A percentile compares a stretch with the other conserved stretches of the same genome.
Conservation (phyloP, 2,797 vertebrate genomes). For the Champsocephalus esox region DNA sequence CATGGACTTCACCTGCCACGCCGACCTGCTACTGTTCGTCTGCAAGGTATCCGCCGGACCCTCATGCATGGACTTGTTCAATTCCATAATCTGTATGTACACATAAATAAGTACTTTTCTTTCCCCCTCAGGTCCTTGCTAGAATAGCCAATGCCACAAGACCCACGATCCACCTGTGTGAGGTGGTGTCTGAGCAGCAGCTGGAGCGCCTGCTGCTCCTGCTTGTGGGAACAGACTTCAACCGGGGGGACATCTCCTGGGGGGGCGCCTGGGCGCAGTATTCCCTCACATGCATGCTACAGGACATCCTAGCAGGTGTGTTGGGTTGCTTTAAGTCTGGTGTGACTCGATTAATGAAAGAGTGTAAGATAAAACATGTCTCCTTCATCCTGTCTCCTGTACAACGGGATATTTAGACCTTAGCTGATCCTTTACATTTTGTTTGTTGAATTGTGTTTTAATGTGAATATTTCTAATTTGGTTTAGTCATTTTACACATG, state of each 20-base stretch:
- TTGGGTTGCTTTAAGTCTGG: background rate
- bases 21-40: conserved; percentile 96
- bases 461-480: background rate
- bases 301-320: conserved; percentile 97
- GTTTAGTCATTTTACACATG: background rate
- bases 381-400: too few relatives aligned
- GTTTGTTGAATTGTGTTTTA: background rate
- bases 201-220: conserved; percentile 95
- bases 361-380: too few relatives aligned
- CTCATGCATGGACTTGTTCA: fast-evolving
- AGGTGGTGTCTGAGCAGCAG: conserved; percentile 96
- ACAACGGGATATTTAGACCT: too few relatives aligned
- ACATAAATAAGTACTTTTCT: background rate
- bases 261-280: conserved; percentile 99
- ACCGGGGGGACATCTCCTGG: conserved; percentile 98
- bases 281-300: conserved; percentile 98
- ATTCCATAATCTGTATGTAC: too few relatives aligned
- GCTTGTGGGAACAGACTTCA: conserved; percentile 97
- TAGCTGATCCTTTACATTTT: too few relatives aligned
- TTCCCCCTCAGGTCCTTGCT: conserved; percentile 89
- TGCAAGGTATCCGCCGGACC: conserved; percentile 89
- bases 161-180: conserved; percentile 97
- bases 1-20: conserved; percentile 99
- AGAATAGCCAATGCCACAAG: conserved; percentile 97
- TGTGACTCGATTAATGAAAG: too few relatives aligned